A percentile compares a stretch with the other conserved stretches of the same genome.
Conservation (phyloP, 2,113 vertebrate species). For the Gavialis gangeticus region DNA sequence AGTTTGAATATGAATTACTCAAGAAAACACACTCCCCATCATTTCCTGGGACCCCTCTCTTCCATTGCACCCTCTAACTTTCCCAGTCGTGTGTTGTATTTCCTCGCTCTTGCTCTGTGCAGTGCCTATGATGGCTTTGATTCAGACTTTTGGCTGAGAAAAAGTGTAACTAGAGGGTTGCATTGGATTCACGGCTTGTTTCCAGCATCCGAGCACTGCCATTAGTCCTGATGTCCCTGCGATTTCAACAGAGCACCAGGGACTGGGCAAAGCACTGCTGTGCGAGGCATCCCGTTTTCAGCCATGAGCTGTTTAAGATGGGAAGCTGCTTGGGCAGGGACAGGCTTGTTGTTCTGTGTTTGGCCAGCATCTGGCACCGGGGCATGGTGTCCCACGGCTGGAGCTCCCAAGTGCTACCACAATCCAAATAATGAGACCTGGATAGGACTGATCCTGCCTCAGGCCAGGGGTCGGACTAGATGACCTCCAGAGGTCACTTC, state of each 20-base stretch:
- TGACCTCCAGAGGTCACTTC: too few species aligned
- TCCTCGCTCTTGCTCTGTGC: neutral
- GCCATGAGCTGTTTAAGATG: neutral
- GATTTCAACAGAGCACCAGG: neutral
- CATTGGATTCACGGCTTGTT: neutral
- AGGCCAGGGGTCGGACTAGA: too few species aligned
- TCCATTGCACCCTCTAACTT: too few species aligned
- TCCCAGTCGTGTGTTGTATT: neutral
- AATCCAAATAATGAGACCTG: neutral
- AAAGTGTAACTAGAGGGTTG: neutral
- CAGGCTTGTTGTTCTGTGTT: neutral
- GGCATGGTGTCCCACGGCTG: neutral
- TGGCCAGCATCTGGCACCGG: neutral
- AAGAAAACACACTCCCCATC: too few species aligned
- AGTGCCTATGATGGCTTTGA: neutral
- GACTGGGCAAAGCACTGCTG: neutral
- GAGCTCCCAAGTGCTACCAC: neutral
- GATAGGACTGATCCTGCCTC: neutral
- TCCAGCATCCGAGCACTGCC: neutral
- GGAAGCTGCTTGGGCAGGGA: neutral
- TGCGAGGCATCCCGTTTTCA: neutral
- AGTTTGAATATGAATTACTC: too few species aligned
- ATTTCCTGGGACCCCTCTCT: too few species aligned
- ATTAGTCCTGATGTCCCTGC: neutral
- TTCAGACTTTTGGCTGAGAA: neutral